Base-by-base conservation (phyloP, 2,113 vertebrate genomes). In the Vanacampus margaritifer region DNA sequence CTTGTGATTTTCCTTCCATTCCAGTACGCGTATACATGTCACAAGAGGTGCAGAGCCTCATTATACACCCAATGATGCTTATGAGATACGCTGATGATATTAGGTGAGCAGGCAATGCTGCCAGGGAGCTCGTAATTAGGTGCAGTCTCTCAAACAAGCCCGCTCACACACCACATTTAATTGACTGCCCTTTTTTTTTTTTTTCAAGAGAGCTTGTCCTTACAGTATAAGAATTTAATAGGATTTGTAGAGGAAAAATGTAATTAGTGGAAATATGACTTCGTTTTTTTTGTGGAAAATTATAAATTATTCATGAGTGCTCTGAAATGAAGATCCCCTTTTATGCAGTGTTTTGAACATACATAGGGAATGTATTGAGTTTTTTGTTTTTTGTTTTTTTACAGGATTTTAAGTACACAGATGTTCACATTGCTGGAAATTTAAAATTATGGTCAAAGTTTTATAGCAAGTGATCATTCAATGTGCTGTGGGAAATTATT, bases 121-220 rank as follows among this genome's bases (percentile, higher is more conserved):
- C 80, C 69, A 76, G 43, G 89, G 78, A 83, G 80, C 75, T 36
- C 68, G 81, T 87, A 84, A 85, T 79, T 68, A 83, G 76, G 41
- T 65, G 62, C 11, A 24, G n/a, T 62, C 39, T 24, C 37, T 62
- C 21, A 26, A 24, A 43, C 23, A 24, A 62, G 39, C 23, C 13
- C 26, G 23, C 23, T 3, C 26, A 10, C 28, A 56, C 26, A 21
- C 9, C 16, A 37, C 9, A 39, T 41, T 61, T 61, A 39, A 61
- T 61, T 60, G 35, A 43, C 37, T 41, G n/a, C 13, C 37, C 7
- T 23, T 43, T 24, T 41, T 43, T 17, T 39, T 39, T 39, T 32
- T 41, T 12, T 41, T 14, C 12, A 4, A 37, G 14, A 16, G 37
- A 43, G 60, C 35, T 7, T 62, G 12, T n/a, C 39, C 58, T 14